Conservation (phyloP, 2,113 vertebrate genomes). For the Corvus cornix region DNA sequence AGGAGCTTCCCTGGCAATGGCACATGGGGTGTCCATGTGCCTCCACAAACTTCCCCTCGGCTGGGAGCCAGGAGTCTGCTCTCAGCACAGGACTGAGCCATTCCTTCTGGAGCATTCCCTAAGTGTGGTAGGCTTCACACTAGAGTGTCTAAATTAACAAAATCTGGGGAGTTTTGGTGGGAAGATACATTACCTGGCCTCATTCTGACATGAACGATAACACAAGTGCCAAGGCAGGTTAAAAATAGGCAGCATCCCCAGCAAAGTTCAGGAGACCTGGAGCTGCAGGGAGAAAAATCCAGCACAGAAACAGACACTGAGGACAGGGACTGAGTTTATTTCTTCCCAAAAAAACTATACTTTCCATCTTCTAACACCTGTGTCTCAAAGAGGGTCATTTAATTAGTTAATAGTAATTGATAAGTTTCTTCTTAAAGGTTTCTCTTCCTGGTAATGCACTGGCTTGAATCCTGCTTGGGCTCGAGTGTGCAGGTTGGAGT, state of each 20-base stretch:
- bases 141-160: not conserved
- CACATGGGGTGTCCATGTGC: not conserved
- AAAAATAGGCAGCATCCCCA: constrained; percentile 52
- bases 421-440: not conserved
- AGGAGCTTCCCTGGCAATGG: not conserved
- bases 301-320: not conserved
- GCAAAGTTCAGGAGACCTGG: constrained; percentile 42
- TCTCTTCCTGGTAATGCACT: not conserved
- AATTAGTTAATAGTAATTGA: not conserved
- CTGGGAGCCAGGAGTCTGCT: not conserved
- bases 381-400: not conserved
- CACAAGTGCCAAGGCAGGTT: constrained; percentile 38
- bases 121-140: not conserved
- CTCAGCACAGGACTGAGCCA: not conserved
- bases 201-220: constrained; percentile 56
- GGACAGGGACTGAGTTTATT: not conserved
- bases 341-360: not conserved
- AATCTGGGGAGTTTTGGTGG: constrained; percentile 32
- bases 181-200: constrained; percentile 40
- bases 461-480: not conserved
- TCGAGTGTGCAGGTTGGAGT: not conserved
- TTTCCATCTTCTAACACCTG: not conserved
- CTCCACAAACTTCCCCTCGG: not conserved
- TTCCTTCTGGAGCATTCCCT: not conserved
- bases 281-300: constrained; percentile 12